Conservation (phyloP, 1,140 invertebrate genomes). For the Rhopalosiphum padi region DNA sequence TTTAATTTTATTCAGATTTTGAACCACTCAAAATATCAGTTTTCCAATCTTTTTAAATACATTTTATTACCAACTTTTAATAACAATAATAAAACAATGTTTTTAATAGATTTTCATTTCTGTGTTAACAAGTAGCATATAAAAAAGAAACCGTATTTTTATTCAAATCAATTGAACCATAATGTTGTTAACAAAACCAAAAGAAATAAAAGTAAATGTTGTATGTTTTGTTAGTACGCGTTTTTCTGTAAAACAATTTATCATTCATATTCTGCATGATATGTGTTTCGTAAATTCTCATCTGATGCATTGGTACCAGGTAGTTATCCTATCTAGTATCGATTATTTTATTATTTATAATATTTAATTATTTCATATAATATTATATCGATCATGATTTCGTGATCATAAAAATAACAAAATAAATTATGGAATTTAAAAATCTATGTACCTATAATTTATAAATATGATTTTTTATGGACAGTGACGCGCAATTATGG, state of each 20-base stretch:
- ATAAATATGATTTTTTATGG: neutral
- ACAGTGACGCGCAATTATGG: neutral
- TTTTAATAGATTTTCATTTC: neutral
- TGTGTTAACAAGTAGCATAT: neutral
- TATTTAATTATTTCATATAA: neutral
- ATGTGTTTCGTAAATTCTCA: neutral
- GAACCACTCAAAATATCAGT: neutral
- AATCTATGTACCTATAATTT: neutral
- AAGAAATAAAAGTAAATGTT: neutral
- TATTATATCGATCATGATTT: neutral
- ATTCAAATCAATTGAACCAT: constrained; percentile 21
- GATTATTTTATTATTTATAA: neutral
- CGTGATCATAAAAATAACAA: neutral
- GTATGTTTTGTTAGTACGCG: neutral
- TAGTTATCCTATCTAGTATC: neutral
- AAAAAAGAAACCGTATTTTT: neutral
- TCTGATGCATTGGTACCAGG: neutral
- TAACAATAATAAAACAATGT: neutral
- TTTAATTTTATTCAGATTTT: neutral
- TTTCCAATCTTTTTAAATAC: too few species aligned
- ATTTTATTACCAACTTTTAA: neutral
- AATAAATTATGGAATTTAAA: neutral
- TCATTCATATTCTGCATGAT: neutral
- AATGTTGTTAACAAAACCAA: neutral
- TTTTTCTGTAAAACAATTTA: neutral